Base-by-base conservation (phyloP, 1,140 invertebrate species). In the Hermetia illucens region DNA sequence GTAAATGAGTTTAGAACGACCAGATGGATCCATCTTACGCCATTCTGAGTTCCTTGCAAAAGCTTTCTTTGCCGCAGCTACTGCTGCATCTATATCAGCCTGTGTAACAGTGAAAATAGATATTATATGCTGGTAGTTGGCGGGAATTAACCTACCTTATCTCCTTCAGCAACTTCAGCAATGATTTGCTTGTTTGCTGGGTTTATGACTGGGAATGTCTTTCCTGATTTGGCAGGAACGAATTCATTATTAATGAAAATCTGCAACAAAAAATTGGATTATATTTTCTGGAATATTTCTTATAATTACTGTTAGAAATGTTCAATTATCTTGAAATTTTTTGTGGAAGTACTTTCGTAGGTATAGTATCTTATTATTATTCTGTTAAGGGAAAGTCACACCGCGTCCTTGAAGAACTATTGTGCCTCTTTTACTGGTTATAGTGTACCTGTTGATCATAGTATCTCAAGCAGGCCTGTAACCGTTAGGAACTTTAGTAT, bases 241-340 rank as follows among this genome's bases (percentile, higher is more conserved):
- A 84, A 95, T 58, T 90, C 79, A 61, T 93, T 93, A 65, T 93
- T 87, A 52, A 94, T 93, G 53, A 94, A 94, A 10, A 92, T 62
- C 88, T 93, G 50, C 22, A 75, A 68, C 41, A 44, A 47, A 39
- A 13, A n/a, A n/a, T n/a, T n/a, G n/a, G n/a, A n/a, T n/a, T n/a
- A n/a, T n/a, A n/a, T n/a, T n/a, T n/a, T n/a, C n/a, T n/a, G n/a
- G n/a, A n/a, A n/a, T n/a, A n/a, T n/a, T n/a, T n/a, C n/a, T n/a
- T n/a, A n/a, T n/a, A n/a, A n/a, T n/a, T n/a, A n/a, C n/a, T n/a
- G n/a, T n/a, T n/a, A n/a, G n/a, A n/a, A n/a, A n/a, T n/a, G n/a
- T n/a, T n/a, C n/a, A n/a, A n/a, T n/a, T n/a, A n/a, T n/a, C n/a
- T n/a, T n/a, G n/a, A n/a, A n/a, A n/a, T n/a, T n/a, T n/a, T n/a